A percentile compares a stretch with the other conserved stretches of the same genome.
Evolutionary conservation across 37 sponge, comb jelly and placozoan genomes (phyloP).

Genomic region (Lycopodina hypogea): DNA sequence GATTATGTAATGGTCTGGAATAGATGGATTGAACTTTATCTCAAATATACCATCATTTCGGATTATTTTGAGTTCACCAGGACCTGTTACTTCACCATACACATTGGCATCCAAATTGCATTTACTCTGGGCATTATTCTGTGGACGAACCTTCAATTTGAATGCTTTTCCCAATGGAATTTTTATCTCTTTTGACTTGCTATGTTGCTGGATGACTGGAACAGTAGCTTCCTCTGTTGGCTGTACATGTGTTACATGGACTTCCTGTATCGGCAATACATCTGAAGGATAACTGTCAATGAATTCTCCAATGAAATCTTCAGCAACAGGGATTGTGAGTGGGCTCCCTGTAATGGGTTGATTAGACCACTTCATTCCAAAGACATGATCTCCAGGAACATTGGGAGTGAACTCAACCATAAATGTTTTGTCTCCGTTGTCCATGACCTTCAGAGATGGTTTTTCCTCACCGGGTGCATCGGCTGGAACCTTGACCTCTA

Average conservation of each 20-base stretch:
- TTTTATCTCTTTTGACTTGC: constrained; percentile 3
- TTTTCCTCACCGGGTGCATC: not conserved
- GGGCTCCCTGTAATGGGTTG: constrained; percentile 64
- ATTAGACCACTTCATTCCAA: constrained; percentile 51
- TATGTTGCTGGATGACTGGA: not conserved
- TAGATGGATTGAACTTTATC: constrained; percentile 42
- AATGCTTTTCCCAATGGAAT: constrained; percentile 20
- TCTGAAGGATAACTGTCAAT: no score
- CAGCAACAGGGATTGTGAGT: constrained; percentile 32
- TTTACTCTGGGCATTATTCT: constrained; percentile 10
- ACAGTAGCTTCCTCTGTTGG: not conserved
- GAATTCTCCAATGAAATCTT: not conserved
- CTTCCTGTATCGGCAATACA: no score
- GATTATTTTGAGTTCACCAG: not conserved
- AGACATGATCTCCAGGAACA: constrained; percentile 35
- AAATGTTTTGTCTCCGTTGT: constrained; percentile 14
- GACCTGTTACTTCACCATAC: constrained; percentile 36
- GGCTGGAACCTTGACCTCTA: constrained; percentile 2
- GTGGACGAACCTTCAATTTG: constrained; percentile 12
- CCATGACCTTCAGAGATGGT: constrained; percentile 18
- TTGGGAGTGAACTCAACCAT: constrained; percentile 52
- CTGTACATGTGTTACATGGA: no score
- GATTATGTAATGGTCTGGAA: constrained; percentile 59
- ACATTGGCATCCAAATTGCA: constrained; percentile 29
- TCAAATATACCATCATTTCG: constrained; percentile 14